Conservation (phyloP, 2,888 invertebrate genomes). For the Drosophila melanosoma region DNA sequence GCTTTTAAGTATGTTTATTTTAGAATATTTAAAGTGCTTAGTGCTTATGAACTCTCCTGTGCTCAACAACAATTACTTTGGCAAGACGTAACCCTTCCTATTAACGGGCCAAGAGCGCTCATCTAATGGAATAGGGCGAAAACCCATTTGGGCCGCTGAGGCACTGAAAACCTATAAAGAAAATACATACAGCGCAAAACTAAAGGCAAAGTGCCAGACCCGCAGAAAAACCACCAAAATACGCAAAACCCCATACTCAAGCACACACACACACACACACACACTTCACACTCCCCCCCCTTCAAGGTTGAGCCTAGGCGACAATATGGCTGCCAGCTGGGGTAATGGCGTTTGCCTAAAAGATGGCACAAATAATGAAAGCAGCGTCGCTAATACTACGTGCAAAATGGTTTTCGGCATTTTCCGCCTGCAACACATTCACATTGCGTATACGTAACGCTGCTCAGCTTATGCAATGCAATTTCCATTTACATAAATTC, state of each 20-base stretch:
- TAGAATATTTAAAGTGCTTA: conserved; percentile 33
- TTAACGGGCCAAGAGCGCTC: conserved; percentile 34
- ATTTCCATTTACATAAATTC: conserved; percentile 79
- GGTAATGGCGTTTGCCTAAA: conserved; percentile 51
- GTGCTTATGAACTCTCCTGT: conserved; percentile 44
- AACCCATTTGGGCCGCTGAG: conserved; percentile 30
- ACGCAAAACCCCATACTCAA: background rate
- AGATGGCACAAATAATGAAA: conserved; percentile 75
- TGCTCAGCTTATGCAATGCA: conserved; percentile 67
- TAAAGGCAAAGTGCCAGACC: conserved; percentile 58
- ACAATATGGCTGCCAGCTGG: conserved; percentile 50
- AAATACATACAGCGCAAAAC: conserved; percentile 58
- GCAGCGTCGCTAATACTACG: conserved; percentile 74
- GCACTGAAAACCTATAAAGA: conserved; percentile 71
- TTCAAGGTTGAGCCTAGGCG: conserved; percentile 50
- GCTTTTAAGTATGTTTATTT: conserved; percentile 21
- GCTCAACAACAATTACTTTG: conserved; percentile 42
- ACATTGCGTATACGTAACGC: conserved; percentile 70
- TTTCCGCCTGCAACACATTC: conserved; percentile 62
- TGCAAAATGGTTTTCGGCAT: conserved; percentile 71
- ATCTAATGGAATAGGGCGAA: conserved; percentile 32
- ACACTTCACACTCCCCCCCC: background rate
- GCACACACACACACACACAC: background rate
- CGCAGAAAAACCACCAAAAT: conserved; percentile 7
- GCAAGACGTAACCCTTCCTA: conserved; percentile 52